Evolutionary conservation across 2,888 invertebrate species (phyloP).

Genomic region (Drosophila histrio): DNA sequence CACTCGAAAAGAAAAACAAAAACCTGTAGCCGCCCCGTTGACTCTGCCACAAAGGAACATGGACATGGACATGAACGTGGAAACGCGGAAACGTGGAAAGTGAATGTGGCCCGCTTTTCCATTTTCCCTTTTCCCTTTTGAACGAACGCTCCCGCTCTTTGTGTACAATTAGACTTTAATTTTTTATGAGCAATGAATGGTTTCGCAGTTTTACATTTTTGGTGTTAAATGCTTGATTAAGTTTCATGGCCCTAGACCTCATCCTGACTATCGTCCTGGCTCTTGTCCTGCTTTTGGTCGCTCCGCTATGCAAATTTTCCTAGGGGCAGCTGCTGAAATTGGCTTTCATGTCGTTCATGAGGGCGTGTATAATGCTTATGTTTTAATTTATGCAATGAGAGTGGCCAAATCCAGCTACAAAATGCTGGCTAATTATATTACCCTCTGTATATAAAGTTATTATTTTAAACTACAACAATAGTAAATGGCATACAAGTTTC

Average conservation of each 20-base stretch:
- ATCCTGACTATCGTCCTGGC: background rate
- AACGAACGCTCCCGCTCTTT: conserved; percentile 11
- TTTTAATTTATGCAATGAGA: conserved; percentile 61
- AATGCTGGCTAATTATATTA: conserved; percentile 51
- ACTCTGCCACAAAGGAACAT: conserved; percentile 22
- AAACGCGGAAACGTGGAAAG: background rate
- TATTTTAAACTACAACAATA: conserved; percentile 8
- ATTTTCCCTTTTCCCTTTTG: background rate
- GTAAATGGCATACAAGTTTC: background rate
- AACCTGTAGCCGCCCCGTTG: conserved; percentile 36
- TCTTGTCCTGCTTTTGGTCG: background rate
- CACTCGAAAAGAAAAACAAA: conserved; percentile 62
- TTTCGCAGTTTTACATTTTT: conserved; percentile 65
- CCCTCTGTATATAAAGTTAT: conserved; percentile 5
- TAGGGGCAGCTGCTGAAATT: conserved; percentile 41
- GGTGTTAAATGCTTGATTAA: conserved; percentile 77
- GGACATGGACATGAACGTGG: background rate
- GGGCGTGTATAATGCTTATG: conserved; percentile 37
- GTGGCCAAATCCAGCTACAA: conserved; percentile 20
- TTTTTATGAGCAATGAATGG: conserved; percentile 77
- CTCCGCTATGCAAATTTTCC: conserved; percentile 12
- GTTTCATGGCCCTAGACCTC: conserved; percentile 43
- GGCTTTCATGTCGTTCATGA: conserved; percentile 44
- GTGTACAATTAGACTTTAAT: conserved; percentile 72
- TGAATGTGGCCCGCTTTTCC: background rate